These are phyloP conservation scores for Coranthus polyacanthus DNA, from an alignment of 2,797 vertebrate genomes.

Conservation along the genomic window DNA sequence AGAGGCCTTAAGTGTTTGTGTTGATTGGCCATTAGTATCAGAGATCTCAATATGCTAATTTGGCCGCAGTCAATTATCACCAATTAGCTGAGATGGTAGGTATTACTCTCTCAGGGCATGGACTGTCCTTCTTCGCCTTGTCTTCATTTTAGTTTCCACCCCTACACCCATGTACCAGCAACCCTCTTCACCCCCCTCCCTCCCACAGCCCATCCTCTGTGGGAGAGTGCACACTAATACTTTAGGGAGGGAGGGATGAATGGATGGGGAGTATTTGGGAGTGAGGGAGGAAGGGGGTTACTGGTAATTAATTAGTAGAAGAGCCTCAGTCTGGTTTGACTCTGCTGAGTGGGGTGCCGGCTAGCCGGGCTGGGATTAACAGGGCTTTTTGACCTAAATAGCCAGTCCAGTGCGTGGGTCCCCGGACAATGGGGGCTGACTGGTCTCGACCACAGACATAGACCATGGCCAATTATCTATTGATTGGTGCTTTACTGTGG, in stretches of 20 bases:
- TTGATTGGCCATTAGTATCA: constrained; percentile 83
- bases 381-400: constrained; percentile 92
- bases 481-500: constrained; percentile 90
- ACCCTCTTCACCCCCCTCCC: constrained; percentile 19
- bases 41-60: constrained; percentile 85
- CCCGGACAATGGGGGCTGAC: constrained; percentile 79
- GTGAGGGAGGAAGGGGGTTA: constrained; percentile 75
- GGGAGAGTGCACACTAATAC: constrained; percentile 67
- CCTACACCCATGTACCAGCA: constrained; percentile 67
- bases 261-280: constrained; percentile 23
- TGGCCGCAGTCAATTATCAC: constrained; percentile 77
- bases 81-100: constrained; percentile 82
- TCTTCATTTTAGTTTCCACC: constrained; percentile 76
- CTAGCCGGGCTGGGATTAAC: constrained; percentile 80
- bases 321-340: constrained; percentile 77
- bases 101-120: constrained; percentile 77
- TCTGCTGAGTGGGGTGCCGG: constrained; percentile 70
- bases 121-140: constrained; percentile 73
- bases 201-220: constrained; percentile 41
- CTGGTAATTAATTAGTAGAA: constrained; percentile 91
- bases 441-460: constrained; percentile 86
- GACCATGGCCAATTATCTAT: constrained; percentile 91
- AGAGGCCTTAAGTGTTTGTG: constrained; percentile 80
- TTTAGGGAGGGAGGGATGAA: constrained; percentile 24
- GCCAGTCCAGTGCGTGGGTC: constrained; percentile 85